Percentiles rank a stretch among this genome's conserved stretches.
These are phyloP conservation scores for Melanerpes aurifrons DNA, from an alignment of 2,113 vertebrate genomes.

Conservation along the genomic window DNA sequence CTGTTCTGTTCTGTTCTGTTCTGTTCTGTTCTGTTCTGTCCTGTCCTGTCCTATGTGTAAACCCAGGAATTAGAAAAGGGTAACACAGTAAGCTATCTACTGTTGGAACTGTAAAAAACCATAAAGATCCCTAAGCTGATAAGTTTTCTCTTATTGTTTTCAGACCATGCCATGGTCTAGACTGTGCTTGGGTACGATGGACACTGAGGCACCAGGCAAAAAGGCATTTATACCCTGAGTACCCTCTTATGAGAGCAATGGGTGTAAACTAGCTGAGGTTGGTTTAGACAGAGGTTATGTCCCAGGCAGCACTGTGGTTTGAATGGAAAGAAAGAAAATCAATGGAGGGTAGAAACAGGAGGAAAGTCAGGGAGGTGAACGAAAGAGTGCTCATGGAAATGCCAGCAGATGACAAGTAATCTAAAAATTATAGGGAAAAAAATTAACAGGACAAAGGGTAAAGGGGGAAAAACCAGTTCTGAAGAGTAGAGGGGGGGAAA, in stretches of 20 bases:
- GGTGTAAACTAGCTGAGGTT: neutral
- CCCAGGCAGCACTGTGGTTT: neutral
- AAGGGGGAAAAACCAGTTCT: neutral
- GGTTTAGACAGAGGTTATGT: neutral
- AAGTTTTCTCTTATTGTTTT: neutral
- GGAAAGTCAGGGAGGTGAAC: neutral
- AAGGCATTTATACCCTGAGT: neutral
- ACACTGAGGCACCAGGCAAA: neutral
- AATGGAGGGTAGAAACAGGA: neutral
- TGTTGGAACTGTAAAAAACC: neutral
- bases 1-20: no score
- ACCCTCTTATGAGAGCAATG: neutral
- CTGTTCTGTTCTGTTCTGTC: no score
- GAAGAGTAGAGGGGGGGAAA: neutral
- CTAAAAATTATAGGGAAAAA: neutral
- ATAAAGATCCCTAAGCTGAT: neutral
- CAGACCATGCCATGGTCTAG: accelerated
- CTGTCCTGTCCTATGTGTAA: no score
- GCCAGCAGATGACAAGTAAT: neutral
- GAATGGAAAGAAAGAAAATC: neutral
- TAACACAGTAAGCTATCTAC: neutral
- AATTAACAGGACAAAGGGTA: neutral
- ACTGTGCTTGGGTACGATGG: neutral
- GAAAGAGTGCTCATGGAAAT: neutral
- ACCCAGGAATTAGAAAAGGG: neutral